Evolutionary conservation across 1,140 invertebrate species (phyloP).

Genomic region (Belonocnema kinseyi): DNA sequence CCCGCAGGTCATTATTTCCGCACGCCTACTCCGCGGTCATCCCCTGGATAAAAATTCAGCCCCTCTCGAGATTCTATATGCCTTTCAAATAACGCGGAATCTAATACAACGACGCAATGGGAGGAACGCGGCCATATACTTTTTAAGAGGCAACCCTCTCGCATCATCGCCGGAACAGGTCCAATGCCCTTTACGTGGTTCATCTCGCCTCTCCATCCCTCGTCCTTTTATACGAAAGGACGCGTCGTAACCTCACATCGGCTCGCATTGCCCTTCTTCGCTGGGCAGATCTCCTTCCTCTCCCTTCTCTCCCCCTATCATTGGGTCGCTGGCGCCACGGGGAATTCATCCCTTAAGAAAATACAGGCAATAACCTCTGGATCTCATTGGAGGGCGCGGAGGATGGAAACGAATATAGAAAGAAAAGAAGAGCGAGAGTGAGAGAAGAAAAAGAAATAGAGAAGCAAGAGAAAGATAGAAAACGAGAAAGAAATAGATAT

Average conservation of each 20-base stretch:
- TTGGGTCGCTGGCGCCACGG: slow-evolving; percentile 38
- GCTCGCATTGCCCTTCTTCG: not conserved
- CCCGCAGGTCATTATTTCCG: not conserved
- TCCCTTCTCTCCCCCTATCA: slow-evolving; percentile 7
- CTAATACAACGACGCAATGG: not conserved
- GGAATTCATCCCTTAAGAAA: slow-evolving; percentile 73
- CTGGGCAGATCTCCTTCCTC: slow-evolving; percentile 14
- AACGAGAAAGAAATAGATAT: slow-evolving; percentile 40
- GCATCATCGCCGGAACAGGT: slow-evolving; percentile 1
- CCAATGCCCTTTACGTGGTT: slow-evolving; percentile 12
- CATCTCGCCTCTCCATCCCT: slow-evolving; percentile 32
- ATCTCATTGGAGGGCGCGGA: slow-evolving; percentile 59
- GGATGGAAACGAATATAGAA: slow-evolving; percentile 26
- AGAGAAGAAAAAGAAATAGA: slow-evolving; percentile 43
- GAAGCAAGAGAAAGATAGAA: slow-evolving; percentile 43
- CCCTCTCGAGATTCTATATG: not conserved
- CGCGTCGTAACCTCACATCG: slow-evolving; percentile 27
- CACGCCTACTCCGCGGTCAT: not conserved
- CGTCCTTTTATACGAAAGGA: not conserved
- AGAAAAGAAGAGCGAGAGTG: slow-evolving; percentile 29
- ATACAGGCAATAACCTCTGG: slow-evolving; percentile 73
- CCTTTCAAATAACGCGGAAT: not conserved
- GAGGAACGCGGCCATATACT: slow-evolving; percentile 14
- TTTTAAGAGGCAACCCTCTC: slow-evolving; percentile 29
- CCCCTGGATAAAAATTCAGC: slow-evolving; percentile 1